Conservation (phyloP, 2,113 vertebrate species). For the Gambusia holbrooki region DNA sequence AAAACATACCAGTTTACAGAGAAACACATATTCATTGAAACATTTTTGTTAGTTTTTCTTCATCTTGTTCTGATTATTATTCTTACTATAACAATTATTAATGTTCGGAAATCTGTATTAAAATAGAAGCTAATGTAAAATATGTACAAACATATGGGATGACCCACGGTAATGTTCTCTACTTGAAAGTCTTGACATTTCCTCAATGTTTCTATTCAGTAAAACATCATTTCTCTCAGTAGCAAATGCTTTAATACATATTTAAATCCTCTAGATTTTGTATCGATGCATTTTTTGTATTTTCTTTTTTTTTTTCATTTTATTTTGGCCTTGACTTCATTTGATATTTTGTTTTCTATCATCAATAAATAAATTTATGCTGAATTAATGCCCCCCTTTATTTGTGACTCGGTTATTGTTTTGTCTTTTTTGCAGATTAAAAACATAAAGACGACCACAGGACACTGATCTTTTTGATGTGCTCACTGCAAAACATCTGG, state of each 20-base stretch:
- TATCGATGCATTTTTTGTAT: constrained; percentile 80
- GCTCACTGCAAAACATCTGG: neutral
- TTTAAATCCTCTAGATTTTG: constrained; percentile 76
- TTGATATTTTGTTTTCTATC: constrained; percentile 82
- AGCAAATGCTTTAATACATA: constrained; percentile 79
- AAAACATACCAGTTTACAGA: constrained; percentile 77
- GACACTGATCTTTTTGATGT: neutral
- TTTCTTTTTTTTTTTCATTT: constrained; percentile 60
- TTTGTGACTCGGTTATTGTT: constrained; percentile 1
- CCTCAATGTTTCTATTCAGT: constrained; percentile 79
- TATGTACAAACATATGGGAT: constrained; percentile 80
- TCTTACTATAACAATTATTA: constrained; percentile 72
- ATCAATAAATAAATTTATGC: constrained; percentile 82
- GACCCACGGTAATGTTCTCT: constrained; percentile 79
- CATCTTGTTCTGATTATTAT: constrained; percentile 73
- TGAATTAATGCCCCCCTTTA: constrained; percentile 53
- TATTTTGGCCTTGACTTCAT: constrained; percentile 78
- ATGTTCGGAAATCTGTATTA: constrained; percentile 79
- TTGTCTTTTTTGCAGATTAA: neutral
- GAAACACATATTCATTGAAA: constrained; percentile 75
- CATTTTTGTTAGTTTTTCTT: constrained; percentile 73
- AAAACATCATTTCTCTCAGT: constrained; percentile 77
- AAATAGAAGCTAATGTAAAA: constrained; percentile 80
- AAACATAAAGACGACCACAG: neutral
- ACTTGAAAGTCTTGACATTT: constrained; percentile 82